These are phyloP conservation scores for Nycticorax nycticorax DNA, from an alignment of 2,113 vertebrate species.

Conservation along the genomic window DNA sequence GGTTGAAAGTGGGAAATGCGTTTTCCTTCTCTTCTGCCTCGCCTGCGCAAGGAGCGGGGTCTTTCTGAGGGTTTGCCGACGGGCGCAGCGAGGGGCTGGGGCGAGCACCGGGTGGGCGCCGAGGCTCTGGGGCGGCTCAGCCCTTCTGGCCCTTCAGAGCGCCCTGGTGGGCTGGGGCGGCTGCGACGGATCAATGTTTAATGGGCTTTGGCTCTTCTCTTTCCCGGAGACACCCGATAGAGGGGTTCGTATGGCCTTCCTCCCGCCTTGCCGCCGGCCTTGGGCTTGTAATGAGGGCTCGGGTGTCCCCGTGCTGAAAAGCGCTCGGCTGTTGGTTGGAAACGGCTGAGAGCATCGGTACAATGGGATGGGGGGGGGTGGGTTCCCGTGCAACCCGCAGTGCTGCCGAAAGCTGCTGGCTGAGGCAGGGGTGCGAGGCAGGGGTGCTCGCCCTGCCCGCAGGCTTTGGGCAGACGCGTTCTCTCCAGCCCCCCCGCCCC, in stretches of 20 bases:
- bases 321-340: not conserved
- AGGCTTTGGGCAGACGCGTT: fast-evolving
- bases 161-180: not conserved
- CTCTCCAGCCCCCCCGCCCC: not conserved
- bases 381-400: not conserved
- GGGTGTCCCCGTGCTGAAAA: not conserved
- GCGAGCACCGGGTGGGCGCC: fast-evolving
- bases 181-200: slow-evolving; percentile 57
- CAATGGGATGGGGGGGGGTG: not conserved
- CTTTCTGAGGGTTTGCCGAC: not conserved
- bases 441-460: fast-evolving
- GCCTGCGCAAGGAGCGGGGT: fast-evolving
- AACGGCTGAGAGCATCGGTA: not conserved
- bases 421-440: too few relatives aligned
- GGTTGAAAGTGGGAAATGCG: not conserved
- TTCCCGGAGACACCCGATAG: slow-evolving; percentile 11
- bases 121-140: not conserved
- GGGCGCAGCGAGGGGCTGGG: fast-evolving
- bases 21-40: not conserved
- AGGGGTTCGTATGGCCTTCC: not conserved
- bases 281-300: slow-evolving; percentile 71
- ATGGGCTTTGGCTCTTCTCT: slow-evolving; percentile 22
- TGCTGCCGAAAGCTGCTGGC: not conserved
- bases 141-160: not conserved
- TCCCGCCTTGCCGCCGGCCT: slow-evolving; percentile 35